Evolutionary conservation across 2,888 invertebrate genomes (phyloP), one percentile per base, ranked within the genome.

Genomic region (Tetragonisca angustula): DNA sequence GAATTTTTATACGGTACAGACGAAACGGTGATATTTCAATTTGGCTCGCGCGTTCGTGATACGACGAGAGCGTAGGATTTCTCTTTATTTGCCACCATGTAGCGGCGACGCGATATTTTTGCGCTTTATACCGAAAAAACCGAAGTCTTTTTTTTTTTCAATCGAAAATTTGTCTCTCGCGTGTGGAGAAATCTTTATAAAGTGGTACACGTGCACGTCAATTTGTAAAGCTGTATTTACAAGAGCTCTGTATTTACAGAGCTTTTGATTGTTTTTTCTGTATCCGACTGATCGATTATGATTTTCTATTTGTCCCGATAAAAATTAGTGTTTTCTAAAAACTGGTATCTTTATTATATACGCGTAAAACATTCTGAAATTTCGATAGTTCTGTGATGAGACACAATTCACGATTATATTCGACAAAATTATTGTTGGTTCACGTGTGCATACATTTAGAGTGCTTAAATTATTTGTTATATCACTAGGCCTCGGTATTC

Each of bases 101-200:
- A 50, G 24, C 67, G 27, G 15, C n/a, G 32, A 52, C 27, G 43
- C 49, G 11, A 50, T 54, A 75, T 79, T 75, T 79, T 74, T 59
- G 4, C 36, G 24, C 36, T 68, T 49, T 27, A 59, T 32, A 27
- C 27, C 67, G 32, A 27, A 21, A 11, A 56, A 27, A 56, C 43
- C 52, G 24, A 36, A 36, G 11, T n/a, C 9, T n/a, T 54, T 59
- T 24, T 67, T 50, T 56, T 78, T 52, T 43, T 15, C 32, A 0
- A 11, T 6, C 61, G 27, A 19, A 32, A 27, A 27, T 27, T 27
- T 21, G 11, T 9, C 4, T 27, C 9, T 21, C 54, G 21, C 32
- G 21, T 21, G 19, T 27, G 27, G 54, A 56, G 74, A n/a, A 56
- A 78, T 64, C 65, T 50, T 73, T 72, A 52, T 50, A 43, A 62